These are phyloP conservation scores for Gadus chalcogrammus DNA, from an alignment of 2,113 vertebrate species.

Conservation along the genomic window DNA sequence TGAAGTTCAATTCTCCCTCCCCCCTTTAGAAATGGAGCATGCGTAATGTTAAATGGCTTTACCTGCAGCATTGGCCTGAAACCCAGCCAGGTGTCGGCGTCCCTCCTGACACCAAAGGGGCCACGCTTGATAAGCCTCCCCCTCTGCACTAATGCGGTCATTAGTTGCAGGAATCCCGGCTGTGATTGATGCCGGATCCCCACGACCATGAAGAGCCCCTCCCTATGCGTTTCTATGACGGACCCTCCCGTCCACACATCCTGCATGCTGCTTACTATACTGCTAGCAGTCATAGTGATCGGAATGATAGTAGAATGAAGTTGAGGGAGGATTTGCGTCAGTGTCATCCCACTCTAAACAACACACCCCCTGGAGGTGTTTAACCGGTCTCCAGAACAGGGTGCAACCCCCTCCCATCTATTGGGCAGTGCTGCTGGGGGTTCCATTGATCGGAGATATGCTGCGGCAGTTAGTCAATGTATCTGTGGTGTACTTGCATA, in stretches of 20 bases:
- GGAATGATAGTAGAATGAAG: too few relatives aligned
- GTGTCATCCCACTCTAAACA: background rate
- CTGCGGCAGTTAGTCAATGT: background rate
- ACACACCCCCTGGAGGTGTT: too few relatives aligned
- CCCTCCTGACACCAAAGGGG: constrained; percentile 28
- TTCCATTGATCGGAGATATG: too few relatives aligned
- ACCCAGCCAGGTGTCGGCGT: constrained; percentile 32
- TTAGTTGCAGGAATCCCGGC: constrained; percentile 20
- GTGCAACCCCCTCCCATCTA: too few relatives aligned
- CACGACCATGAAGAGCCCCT: constrained; percentile 26
- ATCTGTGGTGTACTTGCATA: too few relatives aligned
- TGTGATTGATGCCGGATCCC: constrained; percentile 37
- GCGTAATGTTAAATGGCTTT: background rate
- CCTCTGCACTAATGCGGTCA: constrained; percentile 42
- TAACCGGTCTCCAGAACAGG: too few relatives aligned
- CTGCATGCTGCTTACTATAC: too few relatives aligned
- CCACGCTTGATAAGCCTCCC: constrained; percentile 25
- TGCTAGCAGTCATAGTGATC: too few relatives aligned
- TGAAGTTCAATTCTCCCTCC: constrained; percentile 3
- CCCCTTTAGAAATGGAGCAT: constrained; percentile 3
- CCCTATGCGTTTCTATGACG: background rate
- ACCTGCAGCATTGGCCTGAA: background rate
- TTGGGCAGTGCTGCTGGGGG: too few relatives aligned
- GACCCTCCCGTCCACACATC: background rate
- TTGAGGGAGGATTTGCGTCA: too few relatives aligned